Percentiles rank a stretch among this genome's conserved stretches.
Conservation (phyloP, 2,888 invertebrate species). For the Macrostomum cliftonense region DNA sequence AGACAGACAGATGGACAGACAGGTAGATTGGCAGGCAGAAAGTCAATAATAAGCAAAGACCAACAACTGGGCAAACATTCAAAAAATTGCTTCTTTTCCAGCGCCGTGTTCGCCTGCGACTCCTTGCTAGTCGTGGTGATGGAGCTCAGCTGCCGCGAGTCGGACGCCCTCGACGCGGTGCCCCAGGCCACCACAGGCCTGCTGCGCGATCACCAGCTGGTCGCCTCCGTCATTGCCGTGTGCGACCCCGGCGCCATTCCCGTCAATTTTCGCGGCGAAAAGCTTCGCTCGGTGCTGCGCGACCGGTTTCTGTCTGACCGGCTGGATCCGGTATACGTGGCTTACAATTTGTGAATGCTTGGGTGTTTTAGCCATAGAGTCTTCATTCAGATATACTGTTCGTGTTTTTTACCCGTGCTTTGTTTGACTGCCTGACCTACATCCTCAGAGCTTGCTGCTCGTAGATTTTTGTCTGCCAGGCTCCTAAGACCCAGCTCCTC, state of each 20-base stretch:
- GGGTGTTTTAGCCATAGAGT: too few species aligned
- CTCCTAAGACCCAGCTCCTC: too few species aligned
- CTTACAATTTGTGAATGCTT: conserved; percentile 70
- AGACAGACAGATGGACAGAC: too few species aligned
- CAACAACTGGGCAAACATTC: too few species aligned
- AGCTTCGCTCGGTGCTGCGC: conserved; percentile 92
- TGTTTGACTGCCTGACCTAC: too few species aligned
- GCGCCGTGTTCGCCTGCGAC: conserved; percentile 99
- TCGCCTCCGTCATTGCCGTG: conserved; percentile 93
- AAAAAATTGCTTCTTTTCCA: conserved; percentile 35
- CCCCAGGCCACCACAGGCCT: conserved; percentile 92
- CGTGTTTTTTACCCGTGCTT: too few species aligned
- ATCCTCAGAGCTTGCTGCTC: too few species aligned
- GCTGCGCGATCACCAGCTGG: conserved; percentile 89
- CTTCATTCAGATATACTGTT: too few species aligned
- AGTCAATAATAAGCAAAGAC: too few species aligned
- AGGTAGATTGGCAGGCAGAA: too few species aligned
- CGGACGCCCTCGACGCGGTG: conserved; percentile 67
- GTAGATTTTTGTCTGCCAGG: too few species aligned
- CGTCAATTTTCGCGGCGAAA: conserved; percentile 62
- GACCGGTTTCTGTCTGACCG: conserved; percentile 97
- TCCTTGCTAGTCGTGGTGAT: conserved; percentile 93
- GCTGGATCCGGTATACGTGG: conserved; percentile 95
- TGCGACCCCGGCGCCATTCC: conserved; percentile 59
- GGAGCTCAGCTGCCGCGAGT: conserved; percentile 87